Percentiles rank a stretch among this genome's conserved stretches.
These are phyloP conservation scores for Pelochelys cantorii DNA, from an alignment of 2,797 vertebrate species.

Conservation along the genomic window DNA sequence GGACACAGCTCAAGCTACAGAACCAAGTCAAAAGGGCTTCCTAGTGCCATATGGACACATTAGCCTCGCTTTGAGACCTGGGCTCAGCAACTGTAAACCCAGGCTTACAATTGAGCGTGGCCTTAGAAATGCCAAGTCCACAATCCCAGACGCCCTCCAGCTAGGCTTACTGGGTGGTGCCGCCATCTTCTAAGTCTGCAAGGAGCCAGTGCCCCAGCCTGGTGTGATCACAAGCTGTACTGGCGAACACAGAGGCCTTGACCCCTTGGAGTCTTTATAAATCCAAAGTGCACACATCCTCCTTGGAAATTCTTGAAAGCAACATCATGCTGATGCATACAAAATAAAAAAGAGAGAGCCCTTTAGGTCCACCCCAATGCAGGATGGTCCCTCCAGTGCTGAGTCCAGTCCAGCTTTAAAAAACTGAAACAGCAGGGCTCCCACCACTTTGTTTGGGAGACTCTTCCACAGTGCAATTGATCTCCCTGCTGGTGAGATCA, in stretches of 20 bases:
- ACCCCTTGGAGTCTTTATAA: neutral
- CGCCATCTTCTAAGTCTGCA: accelerated
- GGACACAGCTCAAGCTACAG: neutral
- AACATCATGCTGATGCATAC: accelerated
- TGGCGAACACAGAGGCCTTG: neutral
- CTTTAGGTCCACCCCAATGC: neutral
- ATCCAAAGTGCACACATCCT: neutral
- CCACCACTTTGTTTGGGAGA: constrained; percentile 39
- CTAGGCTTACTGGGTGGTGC: neutral
- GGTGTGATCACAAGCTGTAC: no score
- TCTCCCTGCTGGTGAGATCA: neutral
- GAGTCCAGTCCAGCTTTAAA: neutral
- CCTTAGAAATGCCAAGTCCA: neutral
- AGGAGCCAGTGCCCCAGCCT: neutral
- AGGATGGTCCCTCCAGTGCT: neutral
- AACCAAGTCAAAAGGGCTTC: neutral
- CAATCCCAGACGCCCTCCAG: neutral
- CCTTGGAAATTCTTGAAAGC: neutral
- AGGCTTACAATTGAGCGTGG: neutral
- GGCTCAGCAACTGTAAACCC: neutral
- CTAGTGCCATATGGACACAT: neutral
- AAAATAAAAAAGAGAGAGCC: neutral
- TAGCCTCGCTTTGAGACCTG: neutral
- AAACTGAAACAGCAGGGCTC: accelerated
- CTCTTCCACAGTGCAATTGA: neutral